Evolutionary conservation across 2,888 invertebrate genomes (phyloP).

Genomic region (Cheilosia grossa): DNA sequence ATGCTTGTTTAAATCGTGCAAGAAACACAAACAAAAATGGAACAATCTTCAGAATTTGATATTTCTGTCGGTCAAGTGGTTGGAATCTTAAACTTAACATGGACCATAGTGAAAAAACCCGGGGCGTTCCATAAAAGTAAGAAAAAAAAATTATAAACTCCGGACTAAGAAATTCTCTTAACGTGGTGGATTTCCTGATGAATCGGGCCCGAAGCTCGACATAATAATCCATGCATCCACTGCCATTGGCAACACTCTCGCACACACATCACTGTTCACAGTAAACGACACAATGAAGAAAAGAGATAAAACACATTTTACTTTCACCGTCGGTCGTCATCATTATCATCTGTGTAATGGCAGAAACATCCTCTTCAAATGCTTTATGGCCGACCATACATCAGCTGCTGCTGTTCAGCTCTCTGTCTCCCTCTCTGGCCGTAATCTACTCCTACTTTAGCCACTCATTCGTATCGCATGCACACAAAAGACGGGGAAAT

Average conservation of each 20-base stretch:
- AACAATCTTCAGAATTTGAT: no score
- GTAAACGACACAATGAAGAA: conserved; percentile 54
- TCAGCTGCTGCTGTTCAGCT: conserved; percentile 64
- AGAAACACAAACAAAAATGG: no score
- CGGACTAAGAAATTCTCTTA: no score
- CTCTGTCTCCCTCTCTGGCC: conserved; percentile 39
- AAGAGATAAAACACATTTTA: conserved; percentile 72
- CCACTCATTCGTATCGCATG: neutral
- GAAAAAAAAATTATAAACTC: no score
- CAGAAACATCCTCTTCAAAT: conserved; percentile 73
- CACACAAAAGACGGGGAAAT: conserved; percentile 48
- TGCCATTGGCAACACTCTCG: conserved; percentile 64
- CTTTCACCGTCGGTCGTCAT: conserved; percentile 72
- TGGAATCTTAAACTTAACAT: no score
- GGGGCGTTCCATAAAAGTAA: no score
- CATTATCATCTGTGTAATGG: conserved; percentile 72
- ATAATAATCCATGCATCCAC: no score
- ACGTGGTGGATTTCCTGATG: no score
- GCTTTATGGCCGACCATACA: conserved; percentile 74
- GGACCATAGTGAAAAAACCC: no score
- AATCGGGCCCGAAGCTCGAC: no score
- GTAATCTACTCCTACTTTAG: neutral
- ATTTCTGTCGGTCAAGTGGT: no score
- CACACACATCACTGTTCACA: conserved; percentile 3
- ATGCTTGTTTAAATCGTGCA: no score